Conservation (phyloP, 2,797 vertebrate genomes). For the Eurystomus glaucurus region DNA sequence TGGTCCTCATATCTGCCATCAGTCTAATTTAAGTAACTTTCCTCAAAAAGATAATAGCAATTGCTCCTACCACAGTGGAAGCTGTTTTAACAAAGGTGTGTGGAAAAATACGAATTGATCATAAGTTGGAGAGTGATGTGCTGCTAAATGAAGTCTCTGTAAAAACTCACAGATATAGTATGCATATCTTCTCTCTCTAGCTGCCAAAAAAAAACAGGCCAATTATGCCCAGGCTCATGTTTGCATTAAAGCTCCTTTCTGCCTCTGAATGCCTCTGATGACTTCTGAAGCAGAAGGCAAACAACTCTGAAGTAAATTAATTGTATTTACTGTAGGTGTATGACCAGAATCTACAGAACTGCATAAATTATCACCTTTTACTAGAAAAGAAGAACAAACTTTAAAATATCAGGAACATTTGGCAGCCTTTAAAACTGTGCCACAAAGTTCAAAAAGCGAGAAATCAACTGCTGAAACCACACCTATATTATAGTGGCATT, state of each 20-base stretch:
- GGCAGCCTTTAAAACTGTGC: not conserved
- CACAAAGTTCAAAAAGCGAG: not conserved
- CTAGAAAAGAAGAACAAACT: not conserved
- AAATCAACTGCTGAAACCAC: not conserved
- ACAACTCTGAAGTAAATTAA: not conserved
- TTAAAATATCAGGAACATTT: not conserved
- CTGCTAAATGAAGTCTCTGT: not conserved
- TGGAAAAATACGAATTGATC: not conserved
- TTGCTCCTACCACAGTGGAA: not conserved
- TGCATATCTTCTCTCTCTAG: not conserved
- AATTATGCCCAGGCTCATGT: rapidly evolving
- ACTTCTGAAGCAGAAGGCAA: not conserved
- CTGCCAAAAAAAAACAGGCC: not conserved
- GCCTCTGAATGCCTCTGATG: not conserved
- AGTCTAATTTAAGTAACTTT: not conserved
- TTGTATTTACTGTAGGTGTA: not conserved
- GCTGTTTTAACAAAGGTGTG: not conserved
- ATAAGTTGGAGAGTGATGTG: not conserved
- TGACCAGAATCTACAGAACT: not conserved
- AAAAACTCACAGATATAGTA: not conserved
- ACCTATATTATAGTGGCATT: not conserved
- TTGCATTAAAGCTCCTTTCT: not conserved
- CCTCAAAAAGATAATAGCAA: not conserved
- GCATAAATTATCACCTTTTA: not conserved
- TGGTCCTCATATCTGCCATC: not conserved